Evolutionary conservation across 64 coral and sea anemone species (phyloP), one percentile per base, ranked within the genome.

Genomic region (Montipora cactus): DNA sequence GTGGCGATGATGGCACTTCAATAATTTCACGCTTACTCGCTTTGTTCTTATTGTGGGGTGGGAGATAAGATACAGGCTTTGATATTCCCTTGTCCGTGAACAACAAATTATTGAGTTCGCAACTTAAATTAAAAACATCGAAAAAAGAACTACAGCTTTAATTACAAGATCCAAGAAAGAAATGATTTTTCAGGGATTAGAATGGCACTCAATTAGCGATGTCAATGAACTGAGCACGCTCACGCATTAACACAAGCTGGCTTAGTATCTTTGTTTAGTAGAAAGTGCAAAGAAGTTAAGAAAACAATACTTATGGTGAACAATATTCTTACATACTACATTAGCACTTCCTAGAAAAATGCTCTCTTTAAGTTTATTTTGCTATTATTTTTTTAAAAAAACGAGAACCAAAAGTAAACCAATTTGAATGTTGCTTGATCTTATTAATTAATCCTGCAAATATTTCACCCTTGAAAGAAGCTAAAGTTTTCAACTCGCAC

Each of bases 151-250:
- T 5, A 48, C 5, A 69, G 59, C 14, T 84, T 86, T 71, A 49
- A 86, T 86, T 86, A 86, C 16, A 13, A 86, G 71, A 86, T 70
- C 16, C 47, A 86, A 86, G 45, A 86, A 84, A 84, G 64, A 66
- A 7, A 86, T 11, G 44, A 86, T 67, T 12, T 18, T 16, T 21
- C 64, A 52, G 18, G 47, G n/a, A 22, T 8, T 3, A 20, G 18
- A 72, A 71, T 71, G 8, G 45, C 37, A 7, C 46, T 12, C 82
- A 86, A 86, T 86, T 86, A 86, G 68, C 18, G 10, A 71, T 72
- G 66, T 84, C 81, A 28, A 64, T 3, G 19, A 71, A 23, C 11
- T 86, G 70, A 86, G 71, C 82, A 23, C 19, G 82, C 44, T 86
- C 6, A 50, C 47, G 23, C 13, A 64, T 69, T 18, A 84, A 84